These are phyloP conservation scores for Julus scanicus DNA, from an alignment of 2,888 invertebrate species.

Conservation along the genomic window DNA sequence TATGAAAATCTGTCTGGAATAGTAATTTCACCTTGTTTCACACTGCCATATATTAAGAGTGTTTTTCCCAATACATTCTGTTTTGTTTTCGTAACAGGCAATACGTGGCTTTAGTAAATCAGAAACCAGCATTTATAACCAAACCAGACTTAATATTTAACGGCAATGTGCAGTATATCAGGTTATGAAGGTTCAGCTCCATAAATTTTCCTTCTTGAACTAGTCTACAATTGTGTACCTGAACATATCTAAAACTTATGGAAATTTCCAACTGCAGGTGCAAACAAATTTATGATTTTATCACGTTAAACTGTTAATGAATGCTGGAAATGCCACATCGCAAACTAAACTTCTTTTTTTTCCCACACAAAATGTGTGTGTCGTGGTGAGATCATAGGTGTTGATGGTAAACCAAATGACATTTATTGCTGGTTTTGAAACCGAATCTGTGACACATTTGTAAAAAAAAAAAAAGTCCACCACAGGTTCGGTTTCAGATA, in stretches of 20 bases:
- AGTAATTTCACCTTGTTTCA: too few species aligned
- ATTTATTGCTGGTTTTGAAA: background rate
- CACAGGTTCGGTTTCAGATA: too few species aligned
- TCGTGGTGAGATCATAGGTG: background rate
- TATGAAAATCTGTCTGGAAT: too few species aligned
- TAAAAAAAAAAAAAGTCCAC: background rate
- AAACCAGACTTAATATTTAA: background rate
- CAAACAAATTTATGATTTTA: slow-evolving; percentile 6
- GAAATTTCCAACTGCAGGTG: slow-evolving; percentile 11
- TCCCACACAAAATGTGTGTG: background rate
- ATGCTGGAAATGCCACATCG: background rate
- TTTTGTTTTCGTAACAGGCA: too few species aligned
- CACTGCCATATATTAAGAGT: too few species aligned
- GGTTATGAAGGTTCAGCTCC: background rate
- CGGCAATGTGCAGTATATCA: background rate
- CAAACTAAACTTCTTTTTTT: slow-evolving; percentile 1
- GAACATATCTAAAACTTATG: background rate
- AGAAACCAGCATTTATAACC: background rate
- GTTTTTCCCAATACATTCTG: too few species aligned
- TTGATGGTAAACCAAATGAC: background rate
- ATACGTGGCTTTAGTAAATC: background rate
- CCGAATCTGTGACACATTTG: background rate
- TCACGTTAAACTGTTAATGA: slow-evolving; percentile 5
- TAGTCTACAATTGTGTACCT: background rate
- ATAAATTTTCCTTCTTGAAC: background rate